These are phyloP conservation scores for Phrynosoma platyrhinos DNA, from an alignment of 2,113 vertebrate genomes.

Conservation along the genomic window DNA sequence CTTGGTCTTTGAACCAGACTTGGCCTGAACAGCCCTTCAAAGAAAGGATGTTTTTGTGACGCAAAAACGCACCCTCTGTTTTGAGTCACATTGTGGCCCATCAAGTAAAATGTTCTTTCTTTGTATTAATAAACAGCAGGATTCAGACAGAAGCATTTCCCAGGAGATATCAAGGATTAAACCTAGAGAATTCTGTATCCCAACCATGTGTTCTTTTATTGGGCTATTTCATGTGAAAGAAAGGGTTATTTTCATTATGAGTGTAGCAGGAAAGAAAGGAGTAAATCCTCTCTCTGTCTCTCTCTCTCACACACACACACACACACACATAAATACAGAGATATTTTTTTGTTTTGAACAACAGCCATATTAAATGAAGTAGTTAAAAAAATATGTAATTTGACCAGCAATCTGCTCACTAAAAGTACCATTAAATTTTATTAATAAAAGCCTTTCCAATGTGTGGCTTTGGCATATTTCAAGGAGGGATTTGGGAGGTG, in stretches of 20 bases:
- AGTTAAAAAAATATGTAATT: background rate
- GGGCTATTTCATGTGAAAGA: background rate
- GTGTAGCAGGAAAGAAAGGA: background rate
- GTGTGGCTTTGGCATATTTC: conserved; percentile 13
- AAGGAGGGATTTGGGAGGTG: background rate
- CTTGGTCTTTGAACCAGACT: too few species aligned
- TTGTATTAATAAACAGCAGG: background rate
- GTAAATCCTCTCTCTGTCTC: background rate
- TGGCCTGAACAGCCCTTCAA: too few species aligned
- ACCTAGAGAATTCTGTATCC: background rate
- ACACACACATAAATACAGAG: background rate
- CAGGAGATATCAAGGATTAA: background rate
- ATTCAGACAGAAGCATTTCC: background rate
- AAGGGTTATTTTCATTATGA: background rate
- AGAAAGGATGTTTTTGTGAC: too few species aligned
- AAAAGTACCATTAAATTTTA: background rate
- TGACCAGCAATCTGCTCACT: background rate
- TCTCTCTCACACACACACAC: background rate
- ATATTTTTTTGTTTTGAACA: background rate
- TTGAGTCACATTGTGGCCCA: background rate
- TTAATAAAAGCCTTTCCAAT: background rate
- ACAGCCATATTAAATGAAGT: background rate
- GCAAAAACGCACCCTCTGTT: too few species aligned
- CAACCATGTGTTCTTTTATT: background rate
- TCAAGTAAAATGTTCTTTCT: background rate